Base-by-base conservation (phyloP, 2,888 invertebrate genomes). In the Acleris laterana region DNA sequence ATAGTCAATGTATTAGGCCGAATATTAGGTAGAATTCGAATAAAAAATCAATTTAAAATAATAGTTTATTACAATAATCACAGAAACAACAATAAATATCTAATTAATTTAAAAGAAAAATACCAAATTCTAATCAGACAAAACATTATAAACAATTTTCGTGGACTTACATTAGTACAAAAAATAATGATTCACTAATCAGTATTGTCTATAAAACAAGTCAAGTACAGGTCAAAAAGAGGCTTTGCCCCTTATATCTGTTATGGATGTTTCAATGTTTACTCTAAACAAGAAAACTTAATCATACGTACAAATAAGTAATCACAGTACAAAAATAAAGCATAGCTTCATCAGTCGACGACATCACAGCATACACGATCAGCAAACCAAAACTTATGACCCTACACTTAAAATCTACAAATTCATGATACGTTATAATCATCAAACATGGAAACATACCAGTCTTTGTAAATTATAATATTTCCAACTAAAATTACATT, bases 251-350 rank as follows among this genome's bases (percentile, higher is more conserved):
- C 83, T 74, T 71, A 46, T 28, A 38, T 57, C 38, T 68, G 73
- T 74, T 74, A 68, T 71, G 71, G 75, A 73, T 75, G 71, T 76
- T 77, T 76, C 78, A 80, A 77, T 77, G 77, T 83, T 77, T 80
- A 81, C 80, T 74, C 78, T 76, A 82, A 88, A 82, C 84, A 82
- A 81, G 69, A 79, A 83, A 83, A 85, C 85, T 83, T 87, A 84
- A 81, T 82, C 83, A 79, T 79, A 83, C 79, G 83, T 83, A 86
- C 78, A 82, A 84, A 84, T 84, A 88, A 80, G 80, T 88, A 88
- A 91, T 91, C 91, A 91, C 92, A 91, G 91, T 90, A 90, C 85
- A 90, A 89, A 88, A 91, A 88, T 91, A 92, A 92, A 92, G 90
- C 92, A 89, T 88, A 81, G 86, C 87, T 84, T 87, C 83, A 85